Evolutionary conservation across 2,888 invertebrate genomes (phyloP).

Genomic region (Oxycera nigricornis): DNA sequence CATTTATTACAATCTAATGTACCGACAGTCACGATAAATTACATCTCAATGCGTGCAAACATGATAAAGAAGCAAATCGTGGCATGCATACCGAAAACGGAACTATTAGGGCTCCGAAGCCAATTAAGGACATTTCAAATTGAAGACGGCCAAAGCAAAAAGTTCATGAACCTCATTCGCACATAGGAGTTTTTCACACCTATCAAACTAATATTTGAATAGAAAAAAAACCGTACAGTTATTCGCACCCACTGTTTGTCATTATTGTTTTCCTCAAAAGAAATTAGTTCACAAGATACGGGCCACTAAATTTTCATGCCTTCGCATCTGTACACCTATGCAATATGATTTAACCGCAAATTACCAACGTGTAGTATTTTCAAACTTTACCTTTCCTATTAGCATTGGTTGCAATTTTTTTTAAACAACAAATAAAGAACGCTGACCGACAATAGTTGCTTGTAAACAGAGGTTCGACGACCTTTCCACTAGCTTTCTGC

Average conservation of each 20-base stretch:
- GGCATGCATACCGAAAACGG: no score
- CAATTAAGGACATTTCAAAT: no score
- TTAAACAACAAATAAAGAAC: neutral
- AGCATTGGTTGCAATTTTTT: slow-evolving; percentile 21
- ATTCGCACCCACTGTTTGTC: neutral
- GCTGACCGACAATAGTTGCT: neutral
- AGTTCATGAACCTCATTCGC: no score
- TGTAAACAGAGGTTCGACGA: slow-evolving; percentile 14
- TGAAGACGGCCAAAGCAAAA: no score
- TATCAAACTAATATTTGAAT: no score
- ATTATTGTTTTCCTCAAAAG: slow-evolving; percentile 3
- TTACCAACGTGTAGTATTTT: slow-evolving; percentile 25
- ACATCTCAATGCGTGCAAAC: no score
- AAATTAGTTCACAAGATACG: neutral
- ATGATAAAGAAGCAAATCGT: no score
- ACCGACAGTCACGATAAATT: no score
- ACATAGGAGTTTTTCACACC: neutral
- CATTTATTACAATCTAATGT: no score
- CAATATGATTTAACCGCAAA: slow-evolving; percentile 7
- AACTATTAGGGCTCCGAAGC: no score
- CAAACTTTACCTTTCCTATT: slow-evolving; percentile 24
- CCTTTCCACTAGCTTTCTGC: neutral
- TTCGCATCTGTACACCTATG: neutral
- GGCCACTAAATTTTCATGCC: slow-evolving; percentile 18
- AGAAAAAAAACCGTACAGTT: neutral